These are phyloP conservation scores for Hoplodrina blanda DNA, from an alignment of 2,888 invertebrate species.

Conservation along the genomic window DNA sequence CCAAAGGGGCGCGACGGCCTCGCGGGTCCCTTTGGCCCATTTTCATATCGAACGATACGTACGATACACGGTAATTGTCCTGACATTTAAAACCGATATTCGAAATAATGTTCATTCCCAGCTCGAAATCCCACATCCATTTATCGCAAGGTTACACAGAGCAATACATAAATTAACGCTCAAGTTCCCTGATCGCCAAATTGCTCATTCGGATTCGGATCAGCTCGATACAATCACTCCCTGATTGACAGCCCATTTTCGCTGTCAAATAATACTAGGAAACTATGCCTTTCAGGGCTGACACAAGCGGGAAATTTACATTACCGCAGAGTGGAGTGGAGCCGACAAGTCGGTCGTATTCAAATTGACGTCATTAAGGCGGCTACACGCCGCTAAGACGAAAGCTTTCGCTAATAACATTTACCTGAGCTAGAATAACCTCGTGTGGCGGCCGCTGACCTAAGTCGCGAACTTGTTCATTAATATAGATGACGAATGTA, in stretches of 20 bases:
- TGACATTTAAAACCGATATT: conserved; percentile 45
- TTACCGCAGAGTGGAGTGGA: conserved; percentile 73
- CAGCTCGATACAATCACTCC: conserved; percentile 66
- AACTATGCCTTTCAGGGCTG: conserved; percentile 74
- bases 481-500: conserved; percentile 20
- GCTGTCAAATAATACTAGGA: conserved; percentile 78
- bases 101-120: conserved; percentile 52
- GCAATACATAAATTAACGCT: conserved; percentile 62
- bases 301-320: conserved; percentile 78
- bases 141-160: conserved; percentile 49
- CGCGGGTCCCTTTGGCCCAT: conserved; percentile 14
- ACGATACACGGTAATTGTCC: conserved; percentile 38
- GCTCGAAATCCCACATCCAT: conserved; percentile 43
- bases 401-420: conserved; percentile 69
- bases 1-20: conserved; percentile 17
- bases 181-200: conserved; percentile 65
- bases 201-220: conserved; percentile 67
- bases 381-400: conserved; percentile 70
- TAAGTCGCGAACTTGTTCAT: conserved; percentile 31
- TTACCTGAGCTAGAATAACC: conserved; percentile 43
- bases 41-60: conserved; percentile 39
- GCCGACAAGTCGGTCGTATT: conserved; percentile 78
- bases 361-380: conserved; percentile 84
- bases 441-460: conserved; percentile 32
- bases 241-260: conserved; percentile 81